Percentiles rank a stretch among this genome's conserved stretches.
phyloP scores from a whole-genome alignment of 2,888 invertebrate species.

The Parapristionchus giblindavisi region DNA sequence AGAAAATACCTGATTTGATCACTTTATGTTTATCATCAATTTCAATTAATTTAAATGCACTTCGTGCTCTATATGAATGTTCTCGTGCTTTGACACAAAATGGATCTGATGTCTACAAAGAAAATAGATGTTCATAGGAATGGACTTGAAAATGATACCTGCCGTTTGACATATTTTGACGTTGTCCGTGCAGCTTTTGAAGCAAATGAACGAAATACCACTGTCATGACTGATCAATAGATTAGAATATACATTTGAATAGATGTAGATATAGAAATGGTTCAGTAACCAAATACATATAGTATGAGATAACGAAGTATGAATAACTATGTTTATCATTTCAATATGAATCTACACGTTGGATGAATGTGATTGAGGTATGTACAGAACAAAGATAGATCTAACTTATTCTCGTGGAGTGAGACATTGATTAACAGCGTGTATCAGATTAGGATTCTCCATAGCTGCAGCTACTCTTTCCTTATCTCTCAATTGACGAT shows the following conservation, averaged over 20 bases:
- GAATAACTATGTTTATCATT: slow-evolving; percentile 12
- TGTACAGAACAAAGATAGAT: slow-evolving; percentile 13
- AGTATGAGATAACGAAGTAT: background rate
- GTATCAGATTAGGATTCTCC: slow-evolving; percentile 88
- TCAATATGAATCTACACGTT: slow-evolving; percentile 4
- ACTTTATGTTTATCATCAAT: slow-evolving; percentile 63
- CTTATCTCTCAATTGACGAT: slow-evolving; percentile 94
- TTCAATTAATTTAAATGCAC: slow-evolving; percentile 68
- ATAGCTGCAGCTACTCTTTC: slow-evolving; percentile 96
- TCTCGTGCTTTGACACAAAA: slow-evolving; percentile 23
- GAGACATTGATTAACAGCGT: slow-evolving; percentile 93
- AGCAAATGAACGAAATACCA: background rate
- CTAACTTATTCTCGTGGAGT: slow-evolving; percentile 45
- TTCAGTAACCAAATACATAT: background rate
- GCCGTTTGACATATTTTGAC: slow-evolving; percentile 16
- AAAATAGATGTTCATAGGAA: background rate
- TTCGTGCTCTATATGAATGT: slow-evolving; percentile 60
- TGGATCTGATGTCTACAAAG: slow-evolving; percentile 14
- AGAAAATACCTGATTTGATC: slow-evolving; percentile 53
- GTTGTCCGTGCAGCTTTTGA: slow-evolving; percentile 22
- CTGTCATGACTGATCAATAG: slow-evolving; percentile 11
- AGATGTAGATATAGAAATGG: background rate
- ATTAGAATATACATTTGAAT: background rate
- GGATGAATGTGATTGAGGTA: slow-evolving; percentile 9
- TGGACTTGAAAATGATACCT: background rate